Base-by-base conservation (phyloP, 2,113 vertebrate genomes). In the Tinamus guttatus region DNA sequence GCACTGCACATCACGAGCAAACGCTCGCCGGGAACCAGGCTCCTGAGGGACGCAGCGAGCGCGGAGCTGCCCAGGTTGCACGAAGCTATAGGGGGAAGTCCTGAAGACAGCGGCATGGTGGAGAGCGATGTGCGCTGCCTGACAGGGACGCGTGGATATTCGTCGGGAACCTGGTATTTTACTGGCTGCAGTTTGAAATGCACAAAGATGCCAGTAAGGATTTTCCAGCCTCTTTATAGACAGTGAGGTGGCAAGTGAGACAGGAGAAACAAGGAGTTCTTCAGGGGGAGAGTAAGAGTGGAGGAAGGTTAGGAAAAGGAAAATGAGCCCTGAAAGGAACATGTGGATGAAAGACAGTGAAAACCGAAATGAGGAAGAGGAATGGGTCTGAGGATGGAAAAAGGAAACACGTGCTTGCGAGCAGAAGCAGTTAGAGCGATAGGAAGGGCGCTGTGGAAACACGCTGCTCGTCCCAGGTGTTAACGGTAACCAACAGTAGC, bases 341-440 rank as follows among this genome's bases (percentile, higher is more conserved):
- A 5, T 19, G 27, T 85, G 40, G 88, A 96, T 73, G 21, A 36
- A 9, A 49, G 47, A 67, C 38, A 84, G 24, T 45, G 59, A 89
- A 88, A 90, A 92, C 67, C 76, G 89, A 89, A 81, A 95, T 15
- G 36, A 63, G 67, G n/a, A 67, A 76, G 30, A 86, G 3, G 91
- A 83, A 85, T 68, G 82, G 88, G 52, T 32, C 30, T 58, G 80
- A 96, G 16, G 32, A 78, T 96, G 94, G 88, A 96, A 96, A 96
- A 89, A 95, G 92, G 93, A 97, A 96, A 87, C 95, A 96, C 90
- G 83, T 96, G 93, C 73, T 81, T 63, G 65, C 62, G 86, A 93
- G 49, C 36, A 90, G 92, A 96, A 96, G 80, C 90, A 96, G 88
- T 49, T 74, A 65, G 85, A 80, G 90, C 73, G 63, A 80, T 94